Evolutionary conservation across 1,140 invertebrate genomes (phyloP), one percentile per base, ranked within the genome.

Genomic region (Cecropterus lyciades): DNA sequence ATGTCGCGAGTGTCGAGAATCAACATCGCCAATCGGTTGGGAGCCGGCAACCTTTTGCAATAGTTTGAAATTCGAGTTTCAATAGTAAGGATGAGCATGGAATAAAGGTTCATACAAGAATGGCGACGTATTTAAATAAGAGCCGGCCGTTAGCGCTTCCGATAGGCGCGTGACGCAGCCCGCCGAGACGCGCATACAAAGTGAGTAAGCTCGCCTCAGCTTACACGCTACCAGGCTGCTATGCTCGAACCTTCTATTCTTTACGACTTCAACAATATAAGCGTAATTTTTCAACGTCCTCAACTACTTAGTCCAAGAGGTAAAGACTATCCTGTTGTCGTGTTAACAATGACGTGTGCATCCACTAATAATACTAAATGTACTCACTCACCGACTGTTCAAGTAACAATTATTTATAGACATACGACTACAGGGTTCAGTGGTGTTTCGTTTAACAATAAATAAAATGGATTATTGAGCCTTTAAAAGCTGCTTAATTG

Each of bases 141-240:
- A 73, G 77, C 67, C 77, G 75, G 81, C 72, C 79, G 83, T 87
- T 84, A 84, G 81, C 77, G 88, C 86, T 91, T 91, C 88, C 88
- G 85, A 89, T 91, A 87, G 84, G 62, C 75, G 70, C 73, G 81
- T 87, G 85, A 90, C 84, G 83, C 81, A 82, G 75, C 57, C 56
- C 63, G 53, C 77, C 79, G 79, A 69, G 71, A 67, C 69, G 67
- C 79, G 85, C 85, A 91, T 89, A 84, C 72, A 65, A 87, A 87
- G 75, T 85, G 77, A 85, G 65, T 84, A 49, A 72, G 56, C 71
- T 66, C 65, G 72, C 67, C 59, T 67, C 60, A 57, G 65, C 43
- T 27, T 52, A 46, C 42, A 11, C 40, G 9, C 8, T 51, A 62
- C 46, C 46, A 62, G 33, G 33, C 16, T 49, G 37, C 45, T 45